Base-by-base conservation (phyloP, 2,888 invertebrate species). In the Candidula unifasciata region DNA sequence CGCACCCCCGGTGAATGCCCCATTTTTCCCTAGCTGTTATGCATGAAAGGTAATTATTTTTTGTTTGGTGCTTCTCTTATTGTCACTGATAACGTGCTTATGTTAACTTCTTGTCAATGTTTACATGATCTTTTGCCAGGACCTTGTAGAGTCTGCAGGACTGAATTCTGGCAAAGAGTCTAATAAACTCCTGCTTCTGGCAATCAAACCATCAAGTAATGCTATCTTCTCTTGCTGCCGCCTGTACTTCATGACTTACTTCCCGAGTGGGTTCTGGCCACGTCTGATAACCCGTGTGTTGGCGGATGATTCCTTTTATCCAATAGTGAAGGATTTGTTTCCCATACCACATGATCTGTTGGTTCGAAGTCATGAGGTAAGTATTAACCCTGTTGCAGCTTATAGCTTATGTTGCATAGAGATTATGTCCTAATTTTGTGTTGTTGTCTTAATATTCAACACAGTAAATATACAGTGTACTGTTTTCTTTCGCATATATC, bases 251-350 rank as follows among this genome's bases (percentile, higher is more conserved):
- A 96, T 99, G 96, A 97, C 98, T 0, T 99, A 99, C 94, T 97
- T 99, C 93, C 99, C 99, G 0, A 97, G 97, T 88, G 99, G 99
- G 0, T 99, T 99, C 94, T 99, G 99, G 99, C 97, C 99, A 0
- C 95, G 99, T 1, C 95, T 99, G 35, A 96, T 97, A 87, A 97
- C 98, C 0, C 94, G 99, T n/a, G 96, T 98, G 86, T 94, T 99
- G 84, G 98, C 98, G 0, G 99, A 99, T 92, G 96, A 86, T 24
- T 86, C 89, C 8, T 81, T 92, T 30, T 88, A 89, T 60, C 86
- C 88, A 2, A 89, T 89, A 66, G 88, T 89, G 2, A 82, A 83
- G 13, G 86, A 87, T 18, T 87, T 92, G 87, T 91, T 89, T 83
- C 87, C 83, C 16, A 80, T 90, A 37, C 89, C 91, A 0, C 82